phyloP scores from a whole-genome alignment of 2,888 invertebrate species.

The Piscicola geometra region DNA sequence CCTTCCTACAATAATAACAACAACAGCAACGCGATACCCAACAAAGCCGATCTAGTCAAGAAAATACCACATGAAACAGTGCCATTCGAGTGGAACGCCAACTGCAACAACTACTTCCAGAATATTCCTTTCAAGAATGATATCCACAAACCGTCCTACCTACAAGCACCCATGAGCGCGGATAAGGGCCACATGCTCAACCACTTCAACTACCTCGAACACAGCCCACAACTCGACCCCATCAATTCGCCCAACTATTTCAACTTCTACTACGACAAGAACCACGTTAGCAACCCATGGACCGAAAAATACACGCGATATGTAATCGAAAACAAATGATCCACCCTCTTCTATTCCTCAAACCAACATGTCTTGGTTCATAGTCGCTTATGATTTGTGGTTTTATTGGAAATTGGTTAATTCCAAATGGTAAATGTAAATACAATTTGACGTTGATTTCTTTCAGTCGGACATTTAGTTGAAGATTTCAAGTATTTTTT shows the following conservation, averaged over 20 bases:
- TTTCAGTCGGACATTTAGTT: too few species aligned
- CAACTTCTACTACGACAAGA: slow-evolving; percentile 16
- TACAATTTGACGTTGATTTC: too few species aligned
- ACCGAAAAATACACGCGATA: slow-evolving; percentile 6
- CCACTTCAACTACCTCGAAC: slow-evolving; percentile 11
- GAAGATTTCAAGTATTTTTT: too few species aligned
- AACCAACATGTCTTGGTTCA: too few species aligned
- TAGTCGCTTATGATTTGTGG: too few species aligned
- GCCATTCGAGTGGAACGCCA: neutral
- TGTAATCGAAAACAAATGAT: slow-evolving; percentile 12
- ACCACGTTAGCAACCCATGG: slow-evolving; percentile 14
- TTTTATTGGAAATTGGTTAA: too few species aligned
- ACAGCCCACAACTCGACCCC: slow-evolving; percentile 11
- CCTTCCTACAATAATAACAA: neutral
- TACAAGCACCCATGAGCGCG: neutral
- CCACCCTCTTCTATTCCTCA: too few species aligned
- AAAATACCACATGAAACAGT: neutral
- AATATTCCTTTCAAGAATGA: slow-evolving; percentile 11
- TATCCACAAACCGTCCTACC: slow-evolving; percentile 2
- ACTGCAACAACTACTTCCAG: slow-evolving; percentile 1
- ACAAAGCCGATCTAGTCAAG: slow-evolving; percentile 1
- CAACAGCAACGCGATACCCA: neutral
- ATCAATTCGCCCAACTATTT: neutral
- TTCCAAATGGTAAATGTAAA: too few species aligned
- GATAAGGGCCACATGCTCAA: neutral